These are phyloP conservation scores for Homalodisca vitripennis DNA, from an alignment of 1,140 invertebrate species.

Conservation along the genomic window DNA sequence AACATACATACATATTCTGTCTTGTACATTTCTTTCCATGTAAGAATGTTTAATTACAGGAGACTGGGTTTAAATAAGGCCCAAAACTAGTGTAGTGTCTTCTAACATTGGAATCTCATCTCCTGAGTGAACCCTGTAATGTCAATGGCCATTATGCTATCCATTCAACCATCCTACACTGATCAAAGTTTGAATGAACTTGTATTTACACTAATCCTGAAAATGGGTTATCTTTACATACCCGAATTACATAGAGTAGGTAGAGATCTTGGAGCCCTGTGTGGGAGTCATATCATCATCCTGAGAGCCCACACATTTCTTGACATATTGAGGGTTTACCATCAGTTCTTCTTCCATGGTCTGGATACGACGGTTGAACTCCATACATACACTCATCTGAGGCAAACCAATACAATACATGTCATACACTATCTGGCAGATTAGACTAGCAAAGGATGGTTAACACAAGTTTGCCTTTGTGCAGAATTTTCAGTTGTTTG, in stretches of 20 bases:
- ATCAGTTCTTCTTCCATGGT: constrained; percentile 94
- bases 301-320: constrained; percentile 53
- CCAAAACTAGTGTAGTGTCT: too few species aligned
- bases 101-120: background rate
- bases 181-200: too few species aligned
- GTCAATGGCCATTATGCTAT: too few species aligned
- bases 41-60: too few species aligned
- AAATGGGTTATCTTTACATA: too few species aligned
- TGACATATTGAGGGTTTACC: constrained; percentile 83
- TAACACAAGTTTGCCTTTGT: background rate
- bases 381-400: constrained; percentile 83
- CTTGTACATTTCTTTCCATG: too few species aligned
- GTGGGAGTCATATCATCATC: constrained; percentile 39
- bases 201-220: too few species aligned
- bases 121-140: too few species aligned
- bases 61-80: too few species aligned
- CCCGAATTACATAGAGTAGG: constrained; percentile 38
- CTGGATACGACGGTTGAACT: constrained; percentile 81
- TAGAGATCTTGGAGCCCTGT: constrained; percentile 36
- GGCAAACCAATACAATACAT: too few species aligned
- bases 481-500: background rate
- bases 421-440: background rate
- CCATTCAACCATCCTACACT: too few species aligned
- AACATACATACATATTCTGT: too few species aligned
- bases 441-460: background rate